A percentile compares a stretch with the other conserved stretches of the same genome.
Evolutionary conservation across 2,797 vertebrate species (phyloP).

Genomic region (Dermochelys coriacea): DNA sequence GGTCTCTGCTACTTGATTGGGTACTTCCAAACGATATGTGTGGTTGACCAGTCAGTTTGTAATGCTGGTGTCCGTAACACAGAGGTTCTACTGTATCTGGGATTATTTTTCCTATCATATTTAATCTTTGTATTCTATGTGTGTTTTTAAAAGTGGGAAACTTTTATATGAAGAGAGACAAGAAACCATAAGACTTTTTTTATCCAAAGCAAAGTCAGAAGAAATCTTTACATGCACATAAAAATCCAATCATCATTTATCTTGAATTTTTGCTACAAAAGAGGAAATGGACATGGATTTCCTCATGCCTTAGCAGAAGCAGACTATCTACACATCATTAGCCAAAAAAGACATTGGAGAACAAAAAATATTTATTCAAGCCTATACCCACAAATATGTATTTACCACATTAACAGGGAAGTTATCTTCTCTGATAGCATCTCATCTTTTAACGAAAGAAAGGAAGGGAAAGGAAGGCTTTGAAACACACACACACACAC

Average conservation of each 20-base stretch:
- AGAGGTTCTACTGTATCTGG: background rate
- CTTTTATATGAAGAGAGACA: background rate
- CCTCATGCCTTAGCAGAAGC: background rate
- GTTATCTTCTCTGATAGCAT: too few species aligned
- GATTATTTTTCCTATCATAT: background rate
- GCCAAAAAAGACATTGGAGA: background rate
- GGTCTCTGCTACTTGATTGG: too few species aligned
- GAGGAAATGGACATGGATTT: background rate
- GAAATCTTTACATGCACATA: background rate
- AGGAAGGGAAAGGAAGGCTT: too few species aligned
- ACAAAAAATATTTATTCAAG: background rate
- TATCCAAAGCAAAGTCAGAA: background rate
- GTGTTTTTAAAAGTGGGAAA: background rate
- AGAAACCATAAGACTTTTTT: background rate
- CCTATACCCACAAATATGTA: background rate
- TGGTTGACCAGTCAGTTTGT: too few species aligned
- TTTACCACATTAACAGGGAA: background rate
- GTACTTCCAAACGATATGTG: too few species aligned
- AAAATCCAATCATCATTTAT: background rate
- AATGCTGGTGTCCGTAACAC: too few species aligned
- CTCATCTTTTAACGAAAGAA: too few species aligned
- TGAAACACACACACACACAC: too few species aligned
- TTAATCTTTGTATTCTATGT: background rate
- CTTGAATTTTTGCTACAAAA: background rate
- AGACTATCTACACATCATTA: background rate